Evolutionary conservation across 2,888 invertebrate genomes (phyloP).

Genomic region (Drosophila birchii): DNA sequence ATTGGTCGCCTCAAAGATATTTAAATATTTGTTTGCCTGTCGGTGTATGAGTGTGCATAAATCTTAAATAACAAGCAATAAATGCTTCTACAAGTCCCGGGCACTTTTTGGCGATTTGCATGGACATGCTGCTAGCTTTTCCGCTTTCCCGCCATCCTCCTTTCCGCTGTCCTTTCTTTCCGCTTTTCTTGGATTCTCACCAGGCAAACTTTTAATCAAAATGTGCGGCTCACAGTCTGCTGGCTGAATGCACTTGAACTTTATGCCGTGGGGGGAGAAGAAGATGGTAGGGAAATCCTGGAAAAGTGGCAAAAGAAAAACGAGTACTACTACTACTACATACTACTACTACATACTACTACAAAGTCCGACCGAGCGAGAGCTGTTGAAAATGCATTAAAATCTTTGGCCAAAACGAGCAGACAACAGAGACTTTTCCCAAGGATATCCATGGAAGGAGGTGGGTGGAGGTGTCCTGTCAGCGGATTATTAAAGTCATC

Average conservation of each 20-base stretch:
- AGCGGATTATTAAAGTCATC: slow-evolving; percentile 39
- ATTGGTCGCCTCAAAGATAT: slow-evolving; percentile 76
- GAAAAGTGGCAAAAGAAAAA: slow-evolving; percentile 16
- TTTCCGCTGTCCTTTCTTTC: background rate
- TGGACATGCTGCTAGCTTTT: slow-evolving; percentile 33
- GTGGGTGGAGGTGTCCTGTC: background rate
- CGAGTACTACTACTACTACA: background rate
- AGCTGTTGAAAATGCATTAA: slow-evolving; percentile 51
- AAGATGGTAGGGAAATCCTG: background rate
- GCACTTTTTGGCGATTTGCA: slow-evolving; percentile 50
- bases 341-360: slow-evolving; percentile 10
- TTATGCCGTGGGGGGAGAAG: slow-evolving; percentile 10
- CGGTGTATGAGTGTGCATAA: slow-evolving; percentile 52
- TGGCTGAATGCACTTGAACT: slow-evolving; percentile 56
- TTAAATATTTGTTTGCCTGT: slow-evolving; percentile 60
- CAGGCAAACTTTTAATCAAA: slow-evolving; percentile 70
- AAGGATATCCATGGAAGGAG: background rate
- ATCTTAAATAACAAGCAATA: slow-evolving; percentile 79
- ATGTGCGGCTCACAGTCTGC: slow-evolving; percentile 59
- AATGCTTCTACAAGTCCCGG: slow-evolving; percentile 58
- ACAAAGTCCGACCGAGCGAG: slow-evolving; percentile 47
- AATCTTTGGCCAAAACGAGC: slow-evolving; percentile 35
- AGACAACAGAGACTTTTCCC: slow-evolving; percentile 22
- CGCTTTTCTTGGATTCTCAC: slow-evolving; percentile 28
- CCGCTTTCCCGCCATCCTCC: background rate